These are phyloP conservation scores for Drosophila ezoana DNA, from an alignment of 2,888 invertebrate species.

Conservation along the genomic window DNA sequence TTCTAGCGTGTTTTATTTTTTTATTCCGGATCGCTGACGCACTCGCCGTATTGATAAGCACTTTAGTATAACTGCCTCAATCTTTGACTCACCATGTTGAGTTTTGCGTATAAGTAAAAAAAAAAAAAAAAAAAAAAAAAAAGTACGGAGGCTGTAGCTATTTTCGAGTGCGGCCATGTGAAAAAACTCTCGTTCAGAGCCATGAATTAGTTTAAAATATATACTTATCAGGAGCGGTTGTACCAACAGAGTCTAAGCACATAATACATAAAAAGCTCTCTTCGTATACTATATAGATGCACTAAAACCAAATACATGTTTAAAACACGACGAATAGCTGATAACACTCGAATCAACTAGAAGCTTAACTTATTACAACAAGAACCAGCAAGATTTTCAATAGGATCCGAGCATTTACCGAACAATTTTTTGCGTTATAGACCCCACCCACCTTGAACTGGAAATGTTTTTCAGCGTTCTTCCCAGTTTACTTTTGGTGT, in stretches of 20 bases:
- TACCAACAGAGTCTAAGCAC: constrained; percentile 23
- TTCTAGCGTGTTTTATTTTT: constrained; percentile 14
- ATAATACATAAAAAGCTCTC: constrained; percentile 25
- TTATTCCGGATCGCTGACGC: constrained; percentile 38
- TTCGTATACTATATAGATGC: constrained; percentile 27
- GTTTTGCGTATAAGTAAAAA: constrained; percentile 49
- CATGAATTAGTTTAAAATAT: constrained; percentile 74
- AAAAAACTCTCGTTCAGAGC: constrained; percentile 37
- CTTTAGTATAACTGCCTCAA: constrained; percentile 50
- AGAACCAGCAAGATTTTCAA: constrained; percentile 6
- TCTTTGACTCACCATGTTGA: constrained; percentile 47
- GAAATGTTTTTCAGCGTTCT: constrained; percentile 30
- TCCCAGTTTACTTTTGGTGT: constrained; percentile 39
- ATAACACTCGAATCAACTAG: constrained; percentile 36
- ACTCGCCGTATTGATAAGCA: constrained; percentile 50
- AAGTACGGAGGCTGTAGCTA: constrained; percentile 33
- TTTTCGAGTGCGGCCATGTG: constrained; percentile 42
- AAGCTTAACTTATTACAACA: constrained; percentile 6
- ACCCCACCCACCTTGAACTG: constrained; percentile 14
- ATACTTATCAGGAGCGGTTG: constrained; percentile 63
- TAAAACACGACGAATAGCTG: constrained; percentile 39
- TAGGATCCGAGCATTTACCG: constrained; percentile 15
- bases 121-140: constrained; percentile 31
- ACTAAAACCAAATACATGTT: constrained; percentile 25
- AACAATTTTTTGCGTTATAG: not conserved